Evolutionary conservation across 1,140 invertebrate species (phyloP), one percentile per base, ranked within the genome.

Genomic region (Coelopa frigida): DNA sequence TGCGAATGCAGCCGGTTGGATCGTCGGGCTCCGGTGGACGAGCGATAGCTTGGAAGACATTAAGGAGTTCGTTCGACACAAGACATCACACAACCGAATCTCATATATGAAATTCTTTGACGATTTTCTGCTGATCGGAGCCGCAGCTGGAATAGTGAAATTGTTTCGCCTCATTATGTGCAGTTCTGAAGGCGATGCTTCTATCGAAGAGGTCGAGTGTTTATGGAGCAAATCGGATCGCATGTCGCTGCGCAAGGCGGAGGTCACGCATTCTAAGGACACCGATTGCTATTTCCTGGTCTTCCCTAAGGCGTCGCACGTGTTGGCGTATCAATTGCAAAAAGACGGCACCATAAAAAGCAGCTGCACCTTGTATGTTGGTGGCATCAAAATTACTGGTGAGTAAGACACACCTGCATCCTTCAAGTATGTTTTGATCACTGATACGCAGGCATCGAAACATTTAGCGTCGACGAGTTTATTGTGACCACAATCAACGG

Each of bases 371-470:
- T 26, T 59, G 4, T 49, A 56, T 14, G 48, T 50, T 4, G 57
- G 58, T 1, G 61, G 61, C 17, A 53, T 59, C 3, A 64, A 64
- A 44, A 61, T 64, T 18, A 52, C 61, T 0, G 57, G 55, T 55
- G 11, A 46, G 39, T 44, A 36, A 1, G 4, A 18, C 6, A 6
- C 20, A 12, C 17, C 26, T 35, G 10, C 3, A 10, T 29, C 43
- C 20, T 27, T 42, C 18, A 10, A 29, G 6, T 26, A 17, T 11
- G 11, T 35, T 26, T 7, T 11, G 32, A 11, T 39, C 33, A 24
- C 26, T 31, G 27, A 20, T 32, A 24, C 17, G 24, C 18, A 50
- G 48, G 27, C 20, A 11, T 50, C 14, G 35, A 39, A 26, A 3
- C 11, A 4, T 14, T 50, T 8, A 40, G n/a, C 5, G 11, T 20